Conservation (phyloP, 1,140 invertebrate species). For the Ectropis grisescens region DNA sequence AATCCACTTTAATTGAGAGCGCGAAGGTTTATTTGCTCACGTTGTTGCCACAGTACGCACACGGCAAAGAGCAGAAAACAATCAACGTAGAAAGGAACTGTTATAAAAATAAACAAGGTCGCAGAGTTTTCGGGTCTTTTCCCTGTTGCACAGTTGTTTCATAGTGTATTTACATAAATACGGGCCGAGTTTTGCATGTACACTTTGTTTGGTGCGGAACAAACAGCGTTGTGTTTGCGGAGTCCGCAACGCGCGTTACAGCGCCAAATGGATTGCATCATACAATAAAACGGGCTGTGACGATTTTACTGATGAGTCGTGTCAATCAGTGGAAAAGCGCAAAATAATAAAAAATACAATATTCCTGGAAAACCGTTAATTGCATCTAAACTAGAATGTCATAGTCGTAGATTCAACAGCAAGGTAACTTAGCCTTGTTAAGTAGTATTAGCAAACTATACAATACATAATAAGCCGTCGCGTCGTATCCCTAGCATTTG, state of each 20-base stretch:
- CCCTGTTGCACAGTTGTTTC: conserved; percentile 32
- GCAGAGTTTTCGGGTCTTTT: conserved; percentile 27
- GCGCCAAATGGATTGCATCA: conserved; percentile 37
- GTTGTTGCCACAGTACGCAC: conserved; percentile 7
- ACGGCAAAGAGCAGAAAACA: conserved; percentile 12
- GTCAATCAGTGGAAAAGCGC: too few species aligned
- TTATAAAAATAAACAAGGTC: conserved; percentile 39
- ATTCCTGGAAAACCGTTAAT: too few species aligned
- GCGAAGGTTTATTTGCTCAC: conserved; percentile 1
- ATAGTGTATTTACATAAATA: conserved; percentile 49
- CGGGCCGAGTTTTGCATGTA: conserved; percentile 34
- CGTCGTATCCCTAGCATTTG: too few species aligned
- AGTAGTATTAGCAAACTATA: too few species aligned
- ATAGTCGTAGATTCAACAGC: too few species aligned
- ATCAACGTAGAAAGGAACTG: conserved; percentile 22
- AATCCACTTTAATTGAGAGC: too few species aligned
- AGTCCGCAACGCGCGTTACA: conserved; percentile 12
- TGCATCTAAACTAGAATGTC: too few species aligned
- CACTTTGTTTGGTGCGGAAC: conserved; percentile 37
- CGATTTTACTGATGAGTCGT: too few species aligned
- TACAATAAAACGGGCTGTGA: conserved; percentile 18
- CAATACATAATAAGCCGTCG: too few species aligned
- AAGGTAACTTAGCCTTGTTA: too few species aligned
- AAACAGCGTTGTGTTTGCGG: conserved; percentile 35
- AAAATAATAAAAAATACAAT: too few species aligned